phyloP scores from a whole-genome alignment of 2,888 invertebrate species.

The Sphaerophoria rueppellii region DNA sequence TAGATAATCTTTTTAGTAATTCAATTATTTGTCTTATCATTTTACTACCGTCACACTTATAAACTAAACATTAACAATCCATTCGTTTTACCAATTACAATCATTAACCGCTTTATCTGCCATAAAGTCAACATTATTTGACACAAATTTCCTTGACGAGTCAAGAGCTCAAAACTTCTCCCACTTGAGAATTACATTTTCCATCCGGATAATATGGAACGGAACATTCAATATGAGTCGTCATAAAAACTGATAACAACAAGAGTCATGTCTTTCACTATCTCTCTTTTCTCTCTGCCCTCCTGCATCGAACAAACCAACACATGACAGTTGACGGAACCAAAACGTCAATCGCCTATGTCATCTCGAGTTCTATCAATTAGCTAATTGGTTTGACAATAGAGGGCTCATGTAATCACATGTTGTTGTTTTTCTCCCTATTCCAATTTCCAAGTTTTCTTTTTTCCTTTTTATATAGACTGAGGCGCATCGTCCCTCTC shows the following conservation, averaged over 20 bases:
- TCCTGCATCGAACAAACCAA: background rate
- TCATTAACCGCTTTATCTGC: slow-evolving; percentile 50
- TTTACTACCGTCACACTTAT: slow-evolving; percentile 21
- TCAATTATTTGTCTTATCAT: slow-evolving; percentile 15
- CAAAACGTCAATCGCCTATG: slow-evolving; percentile 19
- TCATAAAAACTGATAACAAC: slow-evolving; percentile 48
- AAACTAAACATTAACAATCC: slow-evolving; percentile 26
- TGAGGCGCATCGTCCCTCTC: slow-evolving; percentile 10
- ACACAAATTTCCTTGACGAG: slow-evolving; percentile 42
- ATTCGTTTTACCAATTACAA: slow-evolving; percentile 52
- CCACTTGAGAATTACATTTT: slow-evolving; percentile 23
- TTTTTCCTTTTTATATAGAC: slow-evolving; percentile 10
- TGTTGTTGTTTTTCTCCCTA: background rate
- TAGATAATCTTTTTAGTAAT: too few species aligned
- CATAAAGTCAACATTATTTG: slow-evolving; percentile 50
- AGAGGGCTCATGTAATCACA: slow-evolving; percentile 1
- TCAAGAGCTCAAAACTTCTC: slow-evolving; percentile 24
- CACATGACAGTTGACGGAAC: slow-evolving; percentile 38
- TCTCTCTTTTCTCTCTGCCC: background rate
- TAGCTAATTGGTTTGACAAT: slow-evolving; percentile 65
- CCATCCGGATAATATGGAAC: slow-evolving; percentile 43
- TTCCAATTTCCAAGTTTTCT: background rate
- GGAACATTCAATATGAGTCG: slow-evolving; percentile 61
- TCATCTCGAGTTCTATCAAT: slow-evolving; percentile 63
- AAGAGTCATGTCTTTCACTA: background rate